Evolutionary conservation across 1,140 invertebrate genomes (phyloP).

Genomic region (Drosophila pruinosa): DNA sequence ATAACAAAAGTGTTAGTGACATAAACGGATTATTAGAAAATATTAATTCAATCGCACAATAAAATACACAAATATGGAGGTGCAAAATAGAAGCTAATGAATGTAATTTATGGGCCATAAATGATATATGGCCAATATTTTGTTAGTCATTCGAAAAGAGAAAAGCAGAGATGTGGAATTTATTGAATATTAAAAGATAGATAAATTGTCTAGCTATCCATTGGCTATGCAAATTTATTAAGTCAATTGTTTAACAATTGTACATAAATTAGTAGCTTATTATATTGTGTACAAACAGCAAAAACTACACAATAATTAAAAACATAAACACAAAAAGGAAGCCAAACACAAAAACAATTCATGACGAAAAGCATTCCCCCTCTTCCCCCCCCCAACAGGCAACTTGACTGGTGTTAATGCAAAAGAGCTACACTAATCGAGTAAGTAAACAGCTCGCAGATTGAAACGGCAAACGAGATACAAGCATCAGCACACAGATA

Average conservation of each 20-base stretch:
- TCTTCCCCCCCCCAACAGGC: not conserved
- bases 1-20: constrained; percentile 15
- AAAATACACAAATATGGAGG: constrained; percentile 13
- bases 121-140: constrained; percentile 24
- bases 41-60: not conserved
- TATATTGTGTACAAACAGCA: constrained; percentile 15
- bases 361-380: not conserved
- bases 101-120: constrained; percentile 20
- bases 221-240: constrained; percentile 29
- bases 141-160: constrained; percentile 1
- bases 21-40: not conserved
- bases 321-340: constrained; percentile 46
- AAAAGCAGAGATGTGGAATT: not conserved
- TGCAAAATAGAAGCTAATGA: constrained; percentile 17
- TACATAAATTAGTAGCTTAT: constrained; percentile 32
- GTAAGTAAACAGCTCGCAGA: constrained; percentile 42
- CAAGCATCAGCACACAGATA: constrained; percentile 18
- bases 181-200: not conserved
- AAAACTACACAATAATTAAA: constrained; percentile 39
- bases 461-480: constrained; percentile 42
- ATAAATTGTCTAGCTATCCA: not conserved
- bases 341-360: constrained; percentile 56
- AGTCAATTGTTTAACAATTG: constrained; percentile 33
- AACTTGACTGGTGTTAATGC: constrained; percentile 11
- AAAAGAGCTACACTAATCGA: constrained; percentile 53